Evolutionary conservation across 2,888 invertebrate genomes (phyloP), one percentile per base, ranked within the genome.

Genomic region (Lasius fuliginosus): DNA sequence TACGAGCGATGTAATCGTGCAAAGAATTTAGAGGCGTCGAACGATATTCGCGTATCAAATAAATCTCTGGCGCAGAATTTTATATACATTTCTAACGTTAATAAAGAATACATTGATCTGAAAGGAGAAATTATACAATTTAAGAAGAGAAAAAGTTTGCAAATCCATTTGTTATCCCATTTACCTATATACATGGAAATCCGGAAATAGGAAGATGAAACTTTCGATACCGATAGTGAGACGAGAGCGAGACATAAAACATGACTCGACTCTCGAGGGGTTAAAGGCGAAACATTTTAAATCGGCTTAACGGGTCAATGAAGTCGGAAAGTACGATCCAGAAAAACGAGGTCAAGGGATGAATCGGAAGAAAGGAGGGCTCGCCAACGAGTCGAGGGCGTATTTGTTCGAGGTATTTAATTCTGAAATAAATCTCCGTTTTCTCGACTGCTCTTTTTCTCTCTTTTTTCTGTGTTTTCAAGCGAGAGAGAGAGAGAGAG

Each of bases 391-490:
- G 33, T 75, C 49, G 40, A 67, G 77, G 53, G 64, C 53, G 69
- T 83, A 75, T 87, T 85, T 77, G 83, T 74, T 81, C 76, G 49
- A 74, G 83, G 85, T 85, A 87, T 87, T 83, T 87, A 87, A 85
- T 85, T 85, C 85, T 74, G 56, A 23, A 83, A 87, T 85, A 87
- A 87, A 87, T 87, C 87, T 87, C 64, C 64, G 73, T 76, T 69
- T 77, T 40, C 64, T 40, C 64, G n/a, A 36, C 23, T 62, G 5
- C 49, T 3, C 36, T 5, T 5, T 36, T 2, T 0, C 8, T 58
- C 23, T 40, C 15, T n/a, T 12, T n/a, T 30, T 30, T n/a, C 30
- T 40, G 8, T 30, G 33, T 23, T n/a, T 36, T 36, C 36, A 36
- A 4, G 23, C 23, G 23, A 23, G 0, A 23, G 23, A 23, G 23